Evolutionary conservation across 2,888 invertebrate species (phyloP), one percentile per base, ranked within the genome.

Genomic region (Drosophila diplacantha): DNA sequence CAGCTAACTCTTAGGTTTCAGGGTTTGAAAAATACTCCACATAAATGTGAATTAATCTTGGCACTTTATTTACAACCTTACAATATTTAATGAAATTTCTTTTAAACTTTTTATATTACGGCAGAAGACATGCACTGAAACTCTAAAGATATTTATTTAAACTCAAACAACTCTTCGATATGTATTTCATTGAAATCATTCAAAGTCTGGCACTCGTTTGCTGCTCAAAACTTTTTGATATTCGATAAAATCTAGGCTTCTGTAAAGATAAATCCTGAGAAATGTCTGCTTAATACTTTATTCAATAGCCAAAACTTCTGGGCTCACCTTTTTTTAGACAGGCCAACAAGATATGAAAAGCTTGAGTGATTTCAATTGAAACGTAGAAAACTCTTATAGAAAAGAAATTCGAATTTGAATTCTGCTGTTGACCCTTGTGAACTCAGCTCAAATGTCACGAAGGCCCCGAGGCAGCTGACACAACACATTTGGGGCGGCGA

Each of bases 281-380:
- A 14, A 32, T 14, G 47, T 9, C 53, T 18, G 18, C 24, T 34
- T 32, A 41, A 39, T 37, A 26, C 39, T 55, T 54, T 35, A 35
- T 34, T 57, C 35, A 24, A 22, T 41, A 22, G 34, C 14, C 20
- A 55, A 52, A 52, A 52, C 34, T 43, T 37, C 20, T 43, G 26
- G 35, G 24, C 22, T 43, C 43, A 34, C 41, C 41, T 35, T 37
- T 22, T 24, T 16, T 16, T 24, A 11, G 41, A 37, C 31, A 43
- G 12, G 51, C 39, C 14, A 14, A 26, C 12, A 39, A 39, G 18
- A 38, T 32, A 34, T 50, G 31, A 38, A n/a, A 57, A 24, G 43
- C 44, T 57, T 58, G 58, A 43, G 43, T 58, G 50, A 62, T 61
- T 61, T 35, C 34, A 34, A 61, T 49, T 41, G 39, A 39, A 41